phyloP scores from a whole-genome alignment of 2,888 invertebrate genomes.

The Spicauda simplicius region DNA sequence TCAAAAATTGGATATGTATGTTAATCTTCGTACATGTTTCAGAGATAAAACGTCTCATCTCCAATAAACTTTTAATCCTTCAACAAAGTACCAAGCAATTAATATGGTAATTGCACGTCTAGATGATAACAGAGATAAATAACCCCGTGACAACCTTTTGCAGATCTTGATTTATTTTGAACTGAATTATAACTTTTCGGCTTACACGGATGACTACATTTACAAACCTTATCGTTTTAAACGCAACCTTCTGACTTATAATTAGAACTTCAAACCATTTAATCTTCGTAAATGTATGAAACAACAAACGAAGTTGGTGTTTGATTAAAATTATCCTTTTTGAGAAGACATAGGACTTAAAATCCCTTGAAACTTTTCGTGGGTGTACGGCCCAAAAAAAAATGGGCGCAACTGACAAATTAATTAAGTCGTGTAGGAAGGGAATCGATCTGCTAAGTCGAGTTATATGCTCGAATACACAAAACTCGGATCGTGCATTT shows the following conservation, averaged over 20 bases:
- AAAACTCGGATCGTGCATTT: conserved; percentile 40
- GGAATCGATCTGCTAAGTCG: conserved; percentile 73
- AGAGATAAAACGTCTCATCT: conserved; percentile 9
- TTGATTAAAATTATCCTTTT: conserved; percentile 1
- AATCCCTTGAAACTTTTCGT: neutral
- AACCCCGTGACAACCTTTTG: conserved; percentile 55
- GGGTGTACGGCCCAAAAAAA: conserved; percentile 40
- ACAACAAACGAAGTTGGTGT: neutral
- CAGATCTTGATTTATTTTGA: conserved; percentile 32
- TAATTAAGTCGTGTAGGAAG: conserved; percentile 71
- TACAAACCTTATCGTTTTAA: conserved; percentile 20
- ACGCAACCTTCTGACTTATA: conserved; percentile 14
- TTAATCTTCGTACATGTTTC: neutral
- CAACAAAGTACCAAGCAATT: conserved; percentile 68
- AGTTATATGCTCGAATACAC: conserved; percentile 67
- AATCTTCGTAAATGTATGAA: neutral
- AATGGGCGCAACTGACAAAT: conserved; percentile 61
- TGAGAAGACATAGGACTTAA: neutral
- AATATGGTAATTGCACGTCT: conserved; percentile 74
- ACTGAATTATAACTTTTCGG: conserved; percentile 32
- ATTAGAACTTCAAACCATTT: neutral
- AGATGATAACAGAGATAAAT: conserved; percentile 69
- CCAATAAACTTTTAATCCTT: conserved; percentile 34
- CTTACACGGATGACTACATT: conserved; percentile 29
- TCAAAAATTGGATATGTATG: neutral